Base-by-base conservation (phyloP, 2,113 vertebrate genomes). In the Percina caprodes region DNA sequence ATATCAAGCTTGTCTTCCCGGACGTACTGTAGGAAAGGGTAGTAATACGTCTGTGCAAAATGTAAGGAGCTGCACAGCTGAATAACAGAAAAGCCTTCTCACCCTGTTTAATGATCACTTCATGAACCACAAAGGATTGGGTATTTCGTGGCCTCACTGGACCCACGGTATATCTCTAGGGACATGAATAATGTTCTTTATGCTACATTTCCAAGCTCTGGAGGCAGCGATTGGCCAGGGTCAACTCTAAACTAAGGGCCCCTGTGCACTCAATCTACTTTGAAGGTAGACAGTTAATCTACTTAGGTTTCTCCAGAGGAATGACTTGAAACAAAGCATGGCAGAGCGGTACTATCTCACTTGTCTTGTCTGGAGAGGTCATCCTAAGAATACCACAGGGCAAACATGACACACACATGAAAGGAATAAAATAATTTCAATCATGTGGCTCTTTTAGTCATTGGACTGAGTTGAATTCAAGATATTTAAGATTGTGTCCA, bases 291-390 rank as follows among this genome's bases (percentile, higher is more conserved):
- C 52, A 65, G 24, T 48, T 19, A 46, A 65, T 71, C 39, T 72
- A 46, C 69, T 58, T 52, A 49, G 52, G 19, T 68, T 68, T 68
- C 33, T 60, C 18, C 5, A 15, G 14, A 61, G 45, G 67, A 54
- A 73, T 18, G 45, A 19, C 30, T 49, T 68, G 26, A 49, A 59
- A 69, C 54, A 58, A 67, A 77, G 55, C 56, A 21, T 24, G 26
- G 45, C 46, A 33, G 67, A 62, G 33, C 46, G 46, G 35, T 45
- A 7, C 58, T 16, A 15, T 60, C 59, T 70, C 24, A 61, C 11
- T 71, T 49, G 23, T 73, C 23, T 48, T 15, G 48, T 69, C 69
- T 58, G 45, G 58, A 79, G 46, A 45, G 58, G 58, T 62, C 66
- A 24, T 13, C 30, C 16, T 68, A 39, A 23, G 49, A 45, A 54